These are phyloP conservation scores for Rotaria socialis DNA, from an alignment of 2,888 invertebrate genomes.

Conservation along the genomic window DNA sequence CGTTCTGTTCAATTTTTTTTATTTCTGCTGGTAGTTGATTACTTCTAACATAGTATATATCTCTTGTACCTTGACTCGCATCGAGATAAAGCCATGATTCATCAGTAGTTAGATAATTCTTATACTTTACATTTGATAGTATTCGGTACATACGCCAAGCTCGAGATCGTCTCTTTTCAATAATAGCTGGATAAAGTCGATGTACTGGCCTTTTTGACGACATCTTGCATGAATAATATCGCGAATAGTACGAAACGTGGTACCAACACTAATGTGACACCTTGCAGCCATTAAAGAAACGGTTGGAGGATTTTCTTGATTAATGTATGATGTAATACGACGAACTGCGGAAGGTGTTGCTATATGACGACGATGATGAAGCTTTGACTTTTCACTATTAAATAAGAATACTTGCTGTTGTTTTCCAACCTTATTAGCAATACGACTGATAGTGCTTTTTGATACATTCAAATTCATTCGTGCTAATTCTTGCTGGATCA, in stretches of 20 bases:
- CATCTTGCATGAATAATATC: background rate
- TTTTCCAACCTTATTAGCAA: conserved; percentile 14
- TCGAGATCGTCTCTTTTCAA: no score
- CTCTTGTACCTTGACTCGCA: no score
- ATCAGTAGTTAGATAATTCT: no score
- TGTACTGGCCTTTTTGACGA: background rate
- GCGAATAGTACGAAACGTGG: background rate
- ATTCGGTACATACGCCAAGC: no score
- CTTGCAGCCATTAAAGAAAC: background rate
- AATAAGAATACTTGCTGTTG: background rate
- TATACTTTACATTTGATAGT: no score
- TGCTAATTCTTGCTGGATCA: background rate
- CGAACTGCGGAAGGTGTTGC: background rate
- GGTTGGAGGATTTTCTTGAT: background rate
- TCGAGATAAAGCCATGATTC: no score
- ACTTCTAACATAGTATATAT: no score
- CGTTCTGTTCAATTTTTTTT: no score
- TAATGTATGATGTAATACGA: background rate
- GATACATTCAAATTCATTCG: background rate
- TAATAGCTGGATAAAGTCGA: background rate
- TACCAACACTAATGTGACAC: background rate
- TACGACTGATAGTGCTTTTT: background rate
- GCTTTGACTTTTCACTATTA: background rate
- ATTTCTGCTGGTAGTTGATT: no score
- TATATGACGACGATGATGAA: background rate